These are phyloP conservation scores for Eilema griseolum DNA, from an alignment of 2,888 invertebrate genomes.

Conservation along the genomic window DNA sequence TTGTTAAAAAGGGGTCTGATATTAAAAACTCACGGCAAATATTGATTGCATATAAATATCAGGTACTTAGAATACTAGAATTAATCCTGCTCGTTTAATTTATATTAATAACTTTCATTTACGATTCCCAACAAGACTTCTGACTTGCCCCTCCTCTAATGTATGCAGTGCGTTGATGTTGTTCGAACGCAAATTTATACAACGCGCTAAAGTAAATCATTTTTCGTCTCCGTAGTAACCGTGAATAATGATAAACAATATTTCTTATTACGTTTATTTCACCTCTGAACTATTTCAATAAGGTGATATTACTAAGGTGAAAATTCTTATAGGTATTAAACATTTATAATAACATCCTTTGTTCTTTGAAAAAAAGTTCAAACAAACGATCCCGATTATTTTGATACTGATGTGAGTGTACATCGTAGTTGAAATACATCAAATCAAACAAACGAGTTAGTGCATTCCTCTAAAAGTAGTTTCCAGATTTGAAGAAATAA, in stretches of 20 bases:
- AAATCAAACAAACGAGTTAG: not conserved
- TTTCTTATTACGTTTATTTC: not conserved
- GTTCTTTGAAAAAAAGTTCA: not conserved
- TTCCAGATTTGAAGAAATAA: not conserved
- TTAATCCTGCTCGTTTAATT: not conserved
- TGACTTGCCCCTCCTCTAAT: not conserved
- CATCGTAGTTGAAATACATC: too few relatives aligned
- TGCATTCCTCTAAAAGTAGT: not conserved
- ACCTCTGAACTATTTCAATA: not conserved
- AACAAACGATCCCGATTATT: too few relatives aligned
- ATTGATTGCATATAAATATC: not conserved
- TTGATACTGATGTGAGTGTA: too few relatives aligned
- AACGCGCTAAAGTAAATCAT: not conserved
- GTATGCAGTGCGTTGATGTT: constrained; percentile 71
- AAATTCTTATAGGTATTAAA: not conserved
- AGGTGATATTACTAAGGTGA: not conserved
- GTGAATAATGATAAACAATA: not conserved
- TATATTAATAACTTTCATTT: constrained; percentile 20
- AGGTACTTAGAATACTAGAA: not conserved
- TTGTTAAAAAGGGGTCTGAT: not conserved
- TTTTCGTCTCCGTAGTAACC: not conserved
- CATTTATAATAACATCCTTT: not conserved
- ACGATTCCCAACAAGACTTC: constrained; percentile 27
- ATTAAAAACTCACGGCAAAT: too few relatives aligned
- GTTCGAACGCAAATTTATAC: constrained; percentile 47